phyloP scores from a whole-genome alignment of 2,888 invertebrate genomes.

The Erpobdella octoculata region DNA sequence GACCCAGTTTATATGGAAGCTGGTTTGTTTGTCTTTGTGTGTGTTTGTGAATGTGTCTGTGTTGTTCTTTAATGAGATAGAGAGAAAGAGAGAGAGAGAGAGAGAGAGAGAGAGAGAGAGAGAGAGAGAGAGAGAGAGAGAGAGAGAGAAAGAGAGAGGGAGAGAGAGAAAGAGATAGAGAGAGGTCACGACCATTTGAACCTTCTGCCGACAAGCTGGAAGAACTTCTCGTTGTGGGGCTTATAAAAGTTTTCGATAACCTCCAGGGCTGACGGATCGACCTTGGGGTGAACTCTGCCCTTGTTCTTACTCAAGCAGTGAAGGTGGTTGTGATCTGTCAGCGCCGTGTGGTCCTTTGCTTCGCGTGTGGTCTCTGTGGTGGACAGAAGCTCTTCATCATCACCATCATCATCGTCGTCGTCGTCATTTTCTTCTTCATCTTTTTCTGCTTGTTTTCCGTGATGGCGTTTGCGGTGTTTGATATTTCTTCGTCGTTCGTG shows the following conservation, averaged over 20 bases:
- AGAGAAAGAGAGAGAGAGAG: too few relatives aligned
- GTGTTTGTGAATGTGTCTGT: neutral
- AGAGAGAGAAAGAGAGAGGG: too few relatives aligned
- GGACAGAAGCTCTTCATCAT: too few relatives aligned
- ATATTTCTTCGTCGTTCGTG: neutral
- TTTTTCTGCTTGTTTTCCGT: neutral
- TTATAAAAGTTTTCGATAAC: constrained; percentile 44
- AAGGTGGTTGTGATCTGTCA: too few relatives aligned
- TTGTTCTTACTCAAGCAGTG: constrained; percentile 79
- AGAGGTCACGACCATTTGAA: neutral
- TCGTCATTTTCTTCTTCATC: too few relatives aligned
- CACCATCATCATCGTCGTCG: too few relatives aligned
- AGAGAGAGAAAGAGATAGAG: too few relatives aligned
- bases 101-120: too few relatives aligned
- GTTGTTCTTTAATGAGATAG: too few relatives aligned
- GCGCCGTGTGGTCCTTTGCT: too few relatives aligned
- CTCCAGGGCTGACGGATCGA: constrained; percentile 62
- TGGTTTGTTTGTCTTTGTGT: neutral
- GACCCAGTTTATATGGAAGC: neutral
- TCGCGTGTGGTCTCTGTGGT: too few relatives aligned
- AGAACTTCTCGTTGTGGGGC: constrained; percentile 46
- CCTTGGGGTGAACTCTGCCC: constrained; percentile 75
- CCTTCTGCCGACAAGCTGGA: constrained; percentile 59
- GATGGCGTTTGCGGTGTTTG: neutral
- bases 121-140: too few relatives aligned